Evolutionary conservation across 2,113 vertebrate genomes (phyloP).

Genomic region (Scomber scombrus): DNA sequence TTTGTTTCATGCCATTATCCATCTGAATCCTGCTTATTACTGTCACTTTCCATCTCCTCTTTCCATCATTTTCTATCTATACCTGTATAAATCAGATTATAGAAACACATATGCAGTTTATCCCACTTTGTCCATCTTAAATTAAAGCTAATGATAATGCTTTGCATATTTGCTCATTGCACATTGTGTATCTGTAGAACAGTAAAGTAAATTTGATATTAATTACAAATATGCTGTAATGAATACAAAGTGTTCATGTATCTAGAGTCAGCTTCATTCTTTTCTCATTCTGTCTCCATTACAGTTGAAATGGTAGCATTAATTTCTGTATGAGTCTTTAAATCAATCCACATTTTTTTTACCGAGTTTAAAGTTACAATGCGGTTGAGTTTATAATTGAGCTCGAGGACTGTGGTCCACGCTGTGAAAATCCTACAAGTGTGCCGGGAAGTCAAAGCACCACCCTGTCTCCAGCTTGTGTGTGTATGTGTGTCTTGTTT

Average conservation of each 20-base stretch:
- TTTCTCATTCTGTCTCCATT: slow-evolving; percentile 73
- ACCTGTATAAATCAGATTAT: slow-evolving; percentile 49
- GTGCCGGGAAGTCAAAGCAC: slow-evolving; percentile 69
- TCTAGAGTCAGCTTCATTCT: slow-evolving; percentile 48
- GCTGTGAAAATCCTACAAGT: slow-evolving; percentile 45
- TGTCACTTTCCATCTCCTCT: slow-evolving; percentile 33
- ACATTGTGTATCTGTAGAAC: slow-evolving; percentile 38
- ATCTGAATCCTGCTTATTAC: slow-evolving; percentile 32
- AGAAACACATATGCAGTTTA: slow-evolving; percentile 65
- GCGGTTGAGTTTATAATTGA: slow-evolving; percentile 31
- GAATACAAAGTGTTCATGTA: slow-evolving; percentile 53
- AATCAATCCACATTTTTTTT: slow-evolving; percentile 17
- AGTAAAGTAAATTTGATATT: not conserved
- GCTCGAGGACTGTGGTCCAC: slow-evolving; percentile 32
- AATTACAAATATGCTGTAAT: slow-evolving; percentile 47
- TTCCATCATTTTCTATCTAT: slow-evolving; percentile 26
- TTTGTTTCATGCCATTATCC: slow-evolving; percentile 26
- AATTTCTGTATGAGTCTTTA: slow-evolving; percentile 50
- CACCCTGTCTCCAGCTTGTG: slow-evolving; percentile 85
- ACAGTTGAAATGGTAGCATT: slow-evolving; percentile 82
- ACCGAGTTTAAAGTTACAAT: not conserved
- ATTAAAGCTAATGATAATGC: slow-evolving; percentile 58
- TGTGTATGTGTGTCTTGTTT: slow-evolving; percentile 93
- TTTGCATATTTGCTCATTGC: slow-evolving; percentile 70
- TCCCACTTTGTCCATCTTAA: slow-evolving; percentile 42